Base-by-base conservation (phyloP, 2,888 invertebrate species). In the Hemicrepidius hirtus region DNA sequence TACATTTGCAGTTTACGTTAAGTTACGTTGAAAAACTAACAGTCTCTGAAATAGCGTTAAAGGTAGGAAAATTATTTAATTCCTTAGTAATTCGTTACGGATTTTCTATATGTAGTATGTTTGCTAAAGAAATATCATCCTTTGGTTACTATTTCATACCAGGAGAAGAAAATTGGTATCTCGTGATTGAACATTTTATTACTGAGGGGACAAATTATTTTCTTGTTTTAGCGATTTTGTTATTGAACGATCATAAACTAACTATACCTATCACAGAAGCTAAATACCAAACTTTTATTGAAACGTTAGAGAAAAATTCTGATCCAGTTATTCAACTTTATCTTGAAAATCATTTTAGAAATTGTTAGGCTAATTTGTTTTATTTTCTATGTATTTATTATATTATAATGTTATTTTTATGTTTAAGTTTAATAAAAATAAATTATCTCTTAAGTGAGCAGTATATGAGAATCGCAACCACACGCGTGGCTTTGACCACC, bases 261-360 rank as follows among this genome's bases (percentile, higher is more conserved):
- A 32, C n/a, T 44, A 18, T 10, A 9, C 7, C 21, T 6, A 32
- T 59, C 7, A 37, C 62, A 7, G 41, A 57, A 13, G 28, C 7
- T 0, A 68, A 64, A 13, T 68, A 72, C 28, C 5, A 37, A 5
- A 32, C 7, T 16, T 55, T 71, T 16, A 46, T 67, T 53, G 55
- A 62, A 13, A 16, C 21, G 9, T 16, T 71, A 13, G 46, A 57
- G 24, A 24, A 5, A 0, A 41, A 46, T 13, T 5, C 57, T 3
- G 60, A 71, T 32, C 71, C 67, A n/a, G 13, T 53, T 10, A 44
- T 71, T 10, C 50, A 62, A 13, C 5, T 71, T n/a, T 71, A 55
- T 53, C 60, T 62, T n/a, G 44, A 28, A 6, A 62, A 35, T 35
- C 53, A 67, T 57, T 18, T 62, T 21, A n/a, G 66, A 55, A 13